A percentile compares a stretch with the other conserved stretches of the same genome.
Evolutionary conservation across 2,797 vertebrate species (phyloP).

Genomic region (Coccyzus lansbergi): DNA sequence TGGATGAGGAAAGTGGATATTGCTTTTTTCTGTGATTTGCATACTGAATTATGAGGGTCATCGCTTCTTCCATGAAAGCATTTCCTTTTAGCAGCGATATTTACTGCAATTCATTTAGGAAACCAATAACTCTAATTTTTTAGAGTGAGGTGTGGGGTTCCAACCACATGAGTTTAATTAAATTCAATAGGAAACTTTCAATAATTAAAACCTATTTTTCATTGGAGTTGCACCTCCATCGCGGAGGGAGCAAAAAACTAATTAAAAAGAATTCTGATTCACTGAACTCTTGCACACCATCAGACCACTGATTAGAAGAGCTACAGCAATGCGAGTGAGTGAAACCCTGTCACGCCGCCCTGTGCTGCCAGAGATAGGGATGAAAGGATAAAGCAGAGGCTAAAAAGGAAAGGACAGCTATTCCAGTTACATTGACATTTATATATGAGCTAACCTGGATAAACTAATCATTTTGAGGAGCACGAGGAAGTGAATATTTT

Average conservation of each 20-base stretch:
- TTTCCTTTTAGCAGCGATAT: background rate
- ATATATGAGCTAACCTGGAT: background rate
- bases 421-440: background rate
- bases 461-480: background rate
- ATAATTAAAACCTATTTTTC: constrained; percentile 25
- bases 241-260: background rate
- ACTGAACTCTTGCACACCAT: background rate
- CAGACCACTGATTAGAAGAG: background rate
- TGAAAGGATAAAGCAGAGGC: background rate
- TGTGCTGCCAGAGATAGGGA: background rate
- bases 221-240: background rate
- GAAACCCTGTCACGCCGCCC: background rate
- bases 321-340: background rate
- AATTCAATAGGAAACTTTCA: background rate
- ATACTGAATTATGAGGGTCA: background rate
- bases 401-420: background rate
- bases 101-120: constrained; percentile 33
- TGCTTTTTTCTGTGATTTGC: background rate
- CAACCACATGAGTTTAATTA: background rate
- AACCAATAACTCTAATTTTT: background rate
- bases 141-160: background rate
- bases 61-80: background rate
- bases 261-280: background rate
- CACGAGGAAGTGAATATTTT: background rate
- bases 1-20: background rate